phyloP scores from a whole-genome alignment of 2,797 vertebrate genomes.

The Furcifer pardalis region DNA sequence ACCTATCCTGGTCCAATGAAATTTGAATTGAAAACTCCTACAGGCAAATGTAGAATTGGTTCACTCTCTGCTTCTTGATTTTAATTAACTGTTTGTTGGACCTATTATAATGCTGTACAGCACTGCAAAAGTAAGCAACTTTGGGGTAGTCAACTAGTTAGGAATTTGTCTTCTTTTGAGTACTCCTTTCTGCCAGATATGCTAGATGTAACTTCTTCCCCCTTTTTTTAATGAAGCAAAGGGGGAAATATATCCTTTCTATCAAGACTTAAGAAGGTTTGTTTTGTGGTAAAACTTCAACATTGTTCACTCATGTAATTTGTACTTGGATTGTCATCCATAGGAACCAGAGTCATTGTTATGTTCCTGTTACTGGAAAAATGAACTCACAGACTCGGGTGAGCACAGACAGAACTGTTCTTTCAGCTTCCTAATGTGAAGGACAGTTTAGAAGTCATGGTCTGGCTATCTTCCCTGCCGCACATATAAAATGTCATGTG shows the following conservation, averaged over 20 bases:
- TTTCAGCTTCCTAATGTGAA: constrained; percentile 52
- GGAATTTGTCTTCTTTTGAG: constrained; percentile 13
- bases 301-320: constrained; percentile 36
- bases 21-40: no score
- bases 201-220: background rate
- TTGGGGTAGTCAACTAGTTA: background rate
- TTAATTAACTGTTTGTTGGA: background rate
- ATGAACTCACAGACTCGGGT: constrained; percentile 46
- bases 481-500: constrained; percentile 50
- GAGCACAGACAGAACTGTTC: constrained; percentile 51
- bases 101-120: background rate
- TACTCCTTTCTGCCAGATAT: background rate
- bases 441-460: constrained; percentile 57
- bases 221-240: background rate
- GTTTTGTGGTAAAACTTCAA: constrained; percentile 40
- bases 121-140: background rate
- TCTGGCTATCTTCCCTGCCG: constrained; percentile 49
- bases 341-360: constrained; percentile 28
- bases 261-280: constrained; percentile 15
- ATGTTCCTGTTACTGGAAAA: constrained; percentile 41
- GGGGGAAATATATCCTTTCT: background rate
- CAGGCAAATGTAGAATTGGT: background rate
- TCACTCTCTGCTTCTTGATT: background rate
- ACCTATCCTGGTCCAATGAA: no score
- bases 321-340: constrained; percentile 41